Base-by-base conservation (phyloP, 2,888 invertebrate genomes). In the Dendrolimus houi region DNA sequence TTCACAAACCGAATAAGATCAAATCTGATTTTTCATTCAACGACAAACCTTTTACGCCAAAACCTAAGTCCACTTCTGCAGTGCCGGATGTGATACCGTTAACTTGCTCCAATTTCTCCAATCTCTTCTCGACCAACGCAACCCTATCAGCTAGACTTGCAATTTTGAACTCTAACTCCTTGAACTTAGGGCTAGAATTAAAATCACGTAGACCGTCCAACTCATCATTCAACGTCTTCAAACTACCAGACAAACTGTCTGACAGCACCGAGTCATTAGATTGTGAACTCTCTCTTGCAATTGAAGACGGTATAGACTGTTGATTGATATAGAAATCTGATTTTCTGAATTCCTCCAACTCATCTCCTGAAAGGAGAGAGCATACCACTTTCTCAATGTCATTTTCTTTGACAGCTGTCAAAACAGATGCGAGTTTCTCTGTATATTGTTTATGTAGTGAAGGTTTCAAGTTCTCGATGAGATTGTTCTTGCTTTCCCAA, bases 401-500 rank as follows among this genome's bases (percentile, higher is more conserved):
- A 9, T 83, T 81, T 0, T 71, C 63, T 10, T 84, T 79, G 1
- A 92, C 77, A 10, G 81, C 76, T 0, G 71, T 67, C 1, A 92
- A 69, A 0, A 92, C 84, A 2, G 73, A 72, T 42, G 77, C 81
- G 52, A 92, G 60, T 59, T 78, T 81, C 7, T 79, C 77, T 7
- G 70, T 67, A 58, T 91, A 88, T 1, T 79, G 64, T 13, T 71
- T 71, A 53, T 80, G 73, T 0, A 81, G 63, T 0, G 71, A 69
- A 0, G 75, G 70, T 29, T 78, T 82, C 2, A 92, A 61, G 8
- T 78, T 68, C 1, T 72, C 78, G 0, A 88, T 81, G 10, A 88
- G 71, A 59, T 88, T 88, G 60, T 84, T 77, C 0, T 76, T 67
- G 10, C 75, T 60, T 52, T 88, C 75, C 88, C 88, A 88, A 59